Evolutionary conservation across 1,140 invertebrate species (phyloP), one percentile per base, ranked within the genome.

Genomic region (Listronotus oregonensis): DNA sequence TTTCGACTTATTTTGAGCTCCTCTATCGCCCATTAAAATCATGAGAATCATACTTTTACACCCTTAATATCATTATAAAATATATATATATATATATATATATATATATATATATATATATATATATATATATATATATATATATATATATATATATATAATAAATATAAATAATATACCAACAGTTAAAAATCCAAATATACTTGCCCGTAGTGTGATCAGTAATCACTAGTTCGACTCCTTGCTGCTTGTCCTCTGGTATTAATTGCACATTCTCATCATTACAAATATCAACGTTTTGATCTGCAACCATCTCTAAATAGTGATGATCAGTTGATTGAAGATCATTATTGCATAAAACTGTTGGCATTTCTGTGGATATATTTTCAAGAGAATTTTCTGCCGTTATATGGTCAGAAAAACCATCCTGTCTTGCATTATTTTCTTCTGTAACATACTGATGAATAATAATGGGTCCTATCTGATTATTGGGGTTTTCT

Each of bases 381-480:
- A 66, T 39, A 40, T 27, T 54, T 56, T 67, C 70, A 17, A 73
- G 31, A 17, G 67, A 50, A 54, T 62, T 51, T 52, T 69, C 40
- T 50, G 61, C 51, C 17, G 49, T 47, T n/a, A 63, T 44, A 52
- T 58, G 42, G 49, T 66, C 57, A 14, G 54, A 66, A 61, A 68
- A 64, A 49, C 63, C 50, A 37, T 69, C 59, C 32, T 52, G 63
- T 15, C 62, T 57, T 14, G 51, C 42, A 43, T 55, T 64, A 39
- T 31, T 14, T 17, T 66, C 67, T 46, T 68, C 27, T 43, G 65
- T 44, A 14, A 75, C 69, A 46, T 73, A 65, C 66, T 83, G 82
- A 7, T 82, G 76, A 42, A 84, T 81, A 49, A 85, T 81, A 14
- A 84, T 80, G 8, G 83, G 81, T 71, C 83, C 84, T 57, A 81